Conservation (phyloP, 2,888 invertebrate species). For the Hypomecis punctinalis region DNA sequence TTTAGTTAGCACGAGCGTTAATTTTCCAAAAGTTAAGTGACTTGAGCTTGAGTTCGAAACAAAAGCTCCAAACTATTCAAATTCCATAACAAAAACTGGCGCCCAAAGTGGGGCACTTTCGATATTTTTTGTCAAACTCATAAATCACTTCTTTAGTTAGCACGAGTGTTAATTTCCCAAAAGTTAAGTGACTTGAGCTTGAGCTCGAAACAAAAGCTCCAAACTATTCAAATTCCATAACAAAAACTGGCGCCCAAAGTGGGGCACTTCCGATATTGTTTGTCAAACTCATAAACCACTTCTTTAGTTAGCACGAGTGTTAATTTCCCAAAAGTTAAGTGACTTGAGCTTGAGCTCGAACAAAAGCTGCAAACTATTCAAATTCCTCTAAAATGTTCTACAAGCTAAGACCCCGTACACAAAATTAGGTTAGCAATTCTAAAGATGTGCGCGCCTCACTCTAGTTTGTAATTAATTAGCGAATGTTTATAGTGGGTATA, state of each 20-base stretch:
- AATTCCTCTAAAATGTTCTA: constrained; percentile 11
- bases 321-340: too few species aligned
- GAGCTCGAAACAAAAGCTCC: background rate
- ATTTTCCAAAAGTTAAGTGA: too few species aligned
- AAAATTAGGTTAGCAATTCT: constrained; percentile 23
- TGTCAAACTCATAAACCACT: too few species aligned
- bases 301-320: background rate
- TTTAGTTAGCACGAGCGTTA: background rate
- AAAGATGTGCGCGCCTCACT: constrained; percentile 24
- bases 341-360: background rate
- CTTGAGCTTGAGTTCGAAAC: too few species aligned
- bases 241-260: too few species aligned
- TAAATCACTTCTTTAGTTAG: too few species aligned
- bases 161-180: background rate
- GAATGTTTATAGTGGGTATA: too few species aligned
- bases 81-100: background rate
- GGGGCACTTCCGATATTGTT: too few species aligned
- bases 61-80: too few species aligned
- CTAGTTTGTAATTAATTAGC: constrained; percentile 33
- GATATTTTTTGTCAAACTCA: background rate
- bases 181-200: background rate
- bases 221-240: too few species aligned
- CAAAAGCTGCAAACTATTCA: constrained; percentile 2
- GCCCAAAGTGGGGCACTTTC: background rate
- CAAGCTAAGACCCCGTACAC: constrained; percentile 8